Percentiles rank a stretch among this genome's conserved stretches.
phyloP scores from a whole-genome alignment of 2,113 vertebrate species.

The Phylloscopus whistleri region DNA sequence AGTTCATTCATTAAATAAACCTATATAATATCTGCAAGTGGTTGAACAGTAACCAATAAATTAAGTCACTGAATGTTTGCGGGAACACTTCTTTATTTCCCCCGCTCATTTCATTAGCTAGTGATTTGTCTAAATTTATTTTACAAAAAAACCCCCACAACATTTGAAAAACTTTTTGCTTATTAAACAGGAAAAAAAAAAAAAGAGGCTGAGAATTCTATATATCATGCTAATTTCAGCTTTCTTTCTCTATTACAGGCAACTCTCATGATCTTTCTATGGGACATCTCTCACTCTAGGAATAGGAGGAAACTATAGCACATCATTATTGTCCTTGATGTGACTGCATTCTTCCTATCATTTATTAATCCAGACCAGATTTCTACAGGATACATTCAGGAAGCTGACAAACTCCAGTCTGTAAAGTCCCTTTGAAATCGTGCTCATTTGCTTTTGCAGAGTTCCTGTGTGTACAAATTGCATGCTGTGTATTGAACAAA shows the following conservation, averaged over 20 bases:
- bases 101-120: background rate
- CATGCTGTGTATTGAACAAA: background rate
- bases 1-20: background rate
- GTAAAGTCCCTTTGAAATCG: background rate
- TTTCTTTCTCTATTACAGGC: background rate
- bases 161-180: background rate
- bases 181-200: background rate
- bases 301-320: background rate
- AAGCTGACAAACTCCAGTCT: background rate
- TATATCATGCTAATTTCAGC: background rate
- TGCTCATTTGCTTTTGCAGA: background rate
- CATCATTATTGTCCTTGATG: background rate
- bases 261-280: background rate
- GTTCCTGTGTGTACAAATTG: background rate
- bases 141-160: background rate
- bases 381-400: background rate
- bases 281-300: background rate
- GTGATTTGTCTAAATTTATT: background rate
- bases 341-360: background rate
- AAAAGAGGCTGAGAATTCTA: background rate
- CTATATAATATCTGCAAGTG: background rate
- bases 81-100: background rate
- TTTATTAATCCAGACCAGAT: background rate
- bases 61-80: background rate
- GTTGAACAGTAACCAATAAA: background rate